Conservation (phyloP, 2,113 vertebrate genomes). For the Alaudala cheleensis region DNA sequence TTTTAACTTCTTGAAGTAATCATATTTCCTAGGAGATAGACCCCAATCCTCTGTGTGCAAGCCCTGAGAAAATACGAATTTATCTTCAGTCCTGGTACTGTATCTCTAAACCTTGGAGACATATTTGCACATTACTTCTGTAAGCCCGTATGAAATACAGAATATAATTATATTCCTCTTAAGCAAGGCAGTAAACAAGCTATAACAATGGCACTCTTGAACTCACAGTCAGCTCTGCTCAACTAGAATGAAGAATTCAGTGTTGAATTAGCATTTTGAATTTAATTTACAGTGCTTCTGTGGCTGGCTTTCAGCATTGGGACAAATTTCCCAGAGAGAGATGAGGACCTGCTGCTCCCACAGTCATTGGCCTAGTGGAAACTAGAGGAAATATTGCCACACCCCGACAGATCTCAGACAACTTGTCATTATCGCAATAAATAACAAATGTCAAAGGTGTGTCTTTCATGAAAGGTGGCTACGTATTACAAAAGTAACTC, state of each 20-base stretch:
- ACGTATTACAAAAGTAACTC: background rate
- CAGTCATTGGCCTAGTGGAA: background rate
- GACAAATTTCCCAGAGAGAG: background rate
- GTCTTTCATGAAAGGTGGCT: background rate
- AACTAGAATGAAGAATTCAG: background rate
- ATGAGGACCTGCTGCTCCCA: background rate
- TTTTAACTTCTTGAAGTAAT: background rate
- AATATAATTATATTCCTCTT: background rate
- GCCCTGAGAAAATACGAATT: background rate
- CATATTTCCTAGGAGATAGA: background rate
- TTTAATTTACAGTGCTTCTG: background rate
- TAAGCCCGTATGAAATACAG: background rate
- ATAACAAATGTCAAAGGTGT: background rate
- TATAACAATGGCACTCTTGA: background rate
- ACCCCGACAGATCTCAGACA: background rate
- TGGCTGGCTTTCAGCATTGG: background rate
- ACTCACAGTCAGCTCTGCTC: background rate
- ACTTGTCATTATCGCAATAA: background rate
- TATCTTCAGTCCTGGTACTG: background rate
- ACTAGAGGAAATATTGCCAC: background rate
- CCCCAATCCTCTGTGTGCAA: background rate
- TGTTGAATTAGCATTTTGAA: background rate
- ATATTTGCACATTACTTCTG: background rate
- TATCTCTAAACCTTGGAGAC: background rate
- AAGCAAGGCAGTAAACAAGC: background rate